These are phyloP conservation scores for Mythimna loreyi DNA, from an alignment of 2,888 invertebrate genomes.

Conservation along the genomic window DNA sequence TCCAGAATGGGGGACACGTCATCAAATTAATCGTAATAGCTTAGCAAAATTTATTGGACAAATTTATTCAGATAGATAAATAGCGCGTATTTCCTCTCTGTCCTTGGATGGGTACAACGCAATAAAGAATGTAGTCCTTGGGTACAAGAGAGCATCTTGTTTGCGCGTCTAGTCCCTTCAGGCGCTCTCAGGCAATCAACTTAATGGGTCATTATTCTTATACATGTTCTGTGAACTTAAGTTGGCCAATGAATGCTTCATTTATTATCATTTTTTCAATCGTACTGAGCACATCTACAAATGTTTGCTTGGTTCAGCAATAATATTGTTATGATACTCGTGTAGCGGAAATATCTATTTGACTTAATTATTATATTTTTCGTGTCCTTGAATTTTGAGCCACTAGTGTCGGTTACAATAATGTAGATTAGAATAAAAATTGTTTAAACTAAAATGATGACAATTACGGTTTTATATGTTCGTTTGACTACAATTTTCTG, in stretches of 20 bases:
- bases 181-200: constrained; percentile 55
- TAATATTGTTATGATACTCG: not conserved
- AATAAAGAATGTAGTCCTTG: constrained; percentile 66
- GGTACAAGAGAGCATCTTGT: constrained; percentile 64
- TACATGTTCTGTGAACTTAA: constrained; percentile 4
- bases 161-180: constrained; percentile 63
- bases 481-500: constrained; percentile 39
- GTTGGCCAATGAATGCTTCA: constrained; percentile 1
- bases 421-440: constrained; percentile 23
- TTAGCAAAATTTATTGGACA: constrained; percentile 17
- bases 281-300: not conserved
- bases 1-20: constrained; percentile 6
- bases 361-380: constrained; percentile 11
- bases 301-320: constrained; percentile 1
- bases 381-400: constrained; percentile 43
- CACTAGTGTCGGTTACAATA: constrained; percentile 26
- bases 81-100: constrained; percentile 19
- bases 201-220: constrained; percentile 48
- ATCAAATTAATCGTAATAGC: constrained; percentile 6
- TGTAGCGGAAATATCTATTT: constrained; percentile 14
- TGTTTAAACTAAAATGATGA: constrained; percentile 30
- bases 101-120: constrained; percentile 43
- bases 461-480: constrained; percentile 27
- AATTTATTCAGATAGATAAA: constrained; percentile 7
- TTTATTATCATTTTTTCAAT: not conserved